Conservation (phyloP, 2,797 vertebrate genomes). For the Sarcoramphus papa region DNA sequence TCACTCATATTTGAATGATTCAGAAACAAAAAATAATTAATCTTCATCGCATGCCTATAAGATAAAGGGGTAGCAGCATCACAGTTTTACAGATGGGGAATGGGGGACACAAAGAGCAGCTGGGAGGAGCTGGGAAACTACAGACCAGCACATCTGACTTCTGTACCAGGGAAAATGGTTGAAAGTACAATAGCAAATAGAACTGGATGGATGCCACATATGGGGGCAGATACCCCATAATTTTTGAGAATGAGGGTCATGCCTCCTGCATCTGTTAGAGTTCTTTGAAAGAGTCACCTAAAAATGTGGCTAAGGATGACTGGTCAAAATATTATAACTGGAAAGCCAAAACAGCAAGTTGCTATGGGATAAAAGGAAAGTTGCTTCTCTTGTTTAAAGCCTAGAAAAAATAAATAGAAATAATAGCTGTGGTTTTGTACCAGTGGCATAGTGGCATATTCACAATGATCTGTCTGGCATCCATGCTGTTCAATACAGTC, state of each 20-base stretch:
- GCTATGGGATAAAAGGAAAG: not conserved
- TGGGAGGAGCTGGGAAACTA: not conserved
- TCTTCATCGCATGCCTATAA: not conserved
- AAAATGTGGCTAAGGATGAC: not conserved
- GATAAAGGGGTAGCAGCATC: not conserved
- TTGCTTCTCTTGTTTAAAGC: not conserved
- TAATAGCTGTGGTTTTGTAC: not conserved
- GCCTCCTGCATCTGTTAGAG: not conserved
- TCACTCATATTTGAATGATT: not conserved
- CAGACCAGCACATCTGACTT: not conserved
- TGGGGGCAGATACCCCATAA: not conserved
- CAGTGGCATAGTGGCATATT: not conserved
- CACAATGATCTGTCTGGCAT: not conserved
- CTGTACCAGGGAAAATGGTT: not conserved
- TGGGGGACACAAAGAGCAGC: not conserved
- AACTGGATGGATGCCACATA: not conserved
- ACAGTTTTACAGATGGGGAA: not conserved
- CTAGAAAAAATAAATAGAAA: not conserved
- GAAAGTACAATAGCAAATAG: not conserved
- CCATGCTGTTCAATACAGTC: not conserved
- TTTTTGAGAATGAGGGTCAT: not conserved
- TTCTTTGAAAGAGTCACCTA: not conserved
- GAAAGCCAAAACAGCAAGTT: not conserved
- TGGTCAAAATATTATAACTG: not conserved
- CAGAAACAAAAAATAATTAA: not conserved